Conservation (phyloP, 2,797 vertebrate species). For the Odontamblyopus lacepedii region DNA sequence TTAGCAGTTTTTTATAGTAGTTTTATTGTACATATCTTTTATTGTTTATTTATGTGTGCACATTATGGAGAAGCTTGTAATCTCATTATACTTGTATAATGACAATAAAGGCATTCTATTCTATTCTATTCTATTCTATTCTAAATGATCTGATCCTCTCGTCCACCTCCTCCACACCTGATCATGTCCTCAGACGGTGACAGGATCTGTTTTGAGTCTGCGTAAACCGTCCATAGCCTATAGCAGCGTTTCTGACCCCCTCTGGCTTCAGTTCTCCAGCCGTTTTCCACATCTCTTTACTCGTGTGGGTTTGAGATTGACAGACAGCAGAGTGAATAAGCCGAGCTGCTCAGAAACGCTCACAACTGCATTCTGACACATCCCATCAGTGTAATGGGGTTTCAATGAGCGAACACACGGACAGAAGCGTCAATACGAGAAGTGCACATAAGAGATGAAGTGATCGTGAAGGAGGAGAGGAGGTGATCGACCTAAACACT, state of each 20-base stretch:
- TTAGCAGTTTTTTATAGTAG: too few relatives aligned
- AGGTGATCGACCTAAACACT: slow-evolving; percentile 15
- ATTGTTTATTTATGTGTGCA: too few relatives aligned
- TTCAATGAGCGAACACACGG: slow-evolving; percentile 62
- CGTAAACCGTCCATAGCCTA: slow-evolving; percentile 5
- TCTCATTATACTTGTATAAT: too few relatives aligned
- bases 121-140: too few relatives aligned
- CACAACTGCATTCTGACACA: slow-evolving; percentile 52
- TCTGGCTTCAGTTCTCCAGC: slow-evolving; percentile 51
- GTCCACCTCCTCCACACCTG: slow-evolving; percentile 26
- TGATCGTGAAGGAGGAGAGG: slow-evolving; percentile 19
- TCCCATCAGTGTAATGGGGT: slow-evolving; percentile 57
- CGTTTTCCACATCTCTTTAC: slow-evolving; percentile 41
- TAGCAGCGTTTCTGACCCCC: slow-evolving; percentile 24
- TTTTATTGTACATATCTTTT: too few relatives aligned
- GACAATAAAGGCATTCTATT: too few relatives aligned
- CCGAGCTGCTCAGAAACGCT: slow-evolving; percentile 26
- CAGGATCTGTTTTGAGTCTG: slow-evolving; percentile 10
- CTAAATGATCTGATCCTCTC: slow-evolving; percentile 18
- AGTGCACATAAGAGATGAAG: slow-evolving; percentile 20
- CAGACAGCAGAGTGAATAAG: slow-evolving; percentile 54
- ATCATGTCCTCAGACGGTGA: slow-evolving; percentile 31
- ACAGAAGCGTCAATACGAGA: slow-evolving; percentile 36
- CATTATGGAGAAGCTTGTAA: too few relatives aligned
- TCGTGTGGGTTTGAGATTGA: slow-evolving; percentile 58